Evolutionary conservation across 2,113 vertebrate species (phyloP).

Genomic region (Malaclemys terrapin): DNA sequence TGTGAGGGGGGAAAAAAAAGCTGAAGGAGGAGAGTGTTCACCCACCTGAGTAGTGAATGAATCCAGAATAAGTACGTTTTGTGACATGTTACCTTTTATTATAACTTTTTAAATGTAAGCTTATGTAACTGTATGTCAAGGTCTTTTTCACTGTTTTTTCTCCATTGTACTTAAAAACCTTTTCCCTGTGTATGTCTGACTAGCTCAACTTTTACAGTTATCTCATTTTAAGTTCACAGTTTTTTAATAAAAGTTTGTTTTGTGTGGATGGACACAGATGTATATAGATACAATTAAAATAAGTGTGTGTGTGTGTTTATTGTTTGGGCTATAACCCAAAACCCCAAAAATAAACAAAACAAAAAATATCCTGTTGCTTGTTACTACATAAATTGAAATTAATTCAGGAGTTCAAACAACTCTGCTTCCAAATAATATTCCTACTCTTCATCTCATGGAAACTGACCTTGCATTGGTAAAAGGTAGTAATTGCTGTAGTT

Average conservation of each 20-base stretch:
- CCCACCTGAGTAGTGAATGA: not conserved
- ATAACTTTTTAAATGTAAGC: not conserved
- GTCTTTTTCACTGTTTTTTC: not conserved
- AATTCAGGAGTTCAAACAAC: not conserved
- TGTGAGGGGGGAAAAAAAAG: not conserved
- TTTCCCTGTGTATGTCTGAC: not conserved
- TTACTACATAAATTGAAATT: not conserved
- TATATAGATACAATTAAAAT: not conserved
- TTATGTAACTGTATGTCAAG: not conserved
- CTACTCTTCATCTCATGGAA: rapidly evolving
- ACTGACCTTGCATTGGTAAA: not conserved
- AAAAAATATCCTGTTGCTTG: not conserved
- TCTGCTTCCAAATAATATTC: not conserved
- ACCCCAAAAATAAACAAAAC: not conserved
- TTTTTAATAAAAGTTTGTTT: not conserved
- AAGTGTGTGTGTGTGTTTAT: rapidly evolving
- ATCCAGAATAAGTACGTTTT: not conserved
- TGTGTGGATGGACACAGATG: not conserved
- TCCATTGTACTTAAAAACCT: not conserved
- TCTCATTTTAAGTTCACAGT: not conserved
- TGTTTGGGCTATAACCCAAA: not conserved
- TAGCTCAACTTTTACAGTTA: not conserved
- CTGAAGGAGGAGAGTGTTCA: not conserved
- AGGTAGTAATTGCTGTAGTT: not conserved
- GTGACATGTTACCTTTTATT: not conserved